Evolutionary conservation across 2,888 invertebrate genomes (phyloP).

Genomic region (Drosophila longiperda): DNA sequence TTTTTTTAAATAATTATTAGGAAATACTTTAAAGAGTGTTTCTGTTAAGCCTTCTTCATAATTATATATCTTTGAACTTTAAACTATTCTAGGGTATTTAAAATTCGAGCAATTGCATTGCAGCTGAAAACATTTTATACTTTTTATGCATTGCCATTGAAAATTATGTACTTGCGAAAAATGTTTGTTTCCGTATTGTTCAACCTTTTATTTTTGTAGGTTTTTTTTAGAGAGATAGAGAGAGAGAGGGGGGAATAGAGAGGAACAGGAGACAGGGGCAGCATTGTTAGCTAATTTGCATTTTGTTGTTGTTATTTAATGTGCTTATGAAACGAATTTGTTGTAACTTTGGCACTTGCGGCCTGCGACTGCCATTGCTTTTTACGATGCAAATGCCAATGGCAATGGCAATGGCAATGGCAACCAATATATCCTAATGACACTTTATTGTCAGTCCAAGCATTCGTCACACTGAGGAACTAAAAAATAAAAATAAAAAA

Average conservation of each 20-base stretch:
- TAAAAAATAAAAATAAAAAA: constrained; percentile 25
- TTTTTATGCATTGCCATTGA: constrained; percentile 60
- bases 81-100: constrained; percentile 18
- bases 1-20: not conserved
- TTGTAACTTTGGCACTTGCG: constrained; percentile 62
- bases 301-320: constrained; percentile 72
- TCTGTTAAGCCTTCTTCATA: not conserved
- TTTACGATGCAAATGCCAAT: constrained; percentile 66
- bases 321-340: constrained; percentile 79
- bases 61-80: not conserved
- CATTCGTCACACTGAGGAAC: constrained; percentile 77
- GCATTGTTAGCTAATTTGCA: constrained; percentile 73
- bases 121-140: not conserved
- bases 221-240: not conserved
- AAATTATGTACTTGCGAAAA: constrained; percentile 70
- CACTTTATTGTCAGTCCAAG: constrained; percentile 58
- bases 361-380: constrained; percentile 56
- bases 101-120: not conserved
- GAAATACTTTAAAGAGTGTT: not conserved
- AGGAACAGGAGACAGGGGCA: constrained; percentile 10
- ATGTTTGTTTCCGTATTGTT: constrained; percentile 31
- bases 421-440: constrained; percentile 70
- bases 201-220: constrained; percentile 60
- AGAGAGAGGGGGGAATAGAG: not conserved
- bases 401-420: constrained; percentile 15